phyloP scores from a whole-genome alignment of 2,797 vertebrate species.

The Distichodus sexfasciatus region DNA sequence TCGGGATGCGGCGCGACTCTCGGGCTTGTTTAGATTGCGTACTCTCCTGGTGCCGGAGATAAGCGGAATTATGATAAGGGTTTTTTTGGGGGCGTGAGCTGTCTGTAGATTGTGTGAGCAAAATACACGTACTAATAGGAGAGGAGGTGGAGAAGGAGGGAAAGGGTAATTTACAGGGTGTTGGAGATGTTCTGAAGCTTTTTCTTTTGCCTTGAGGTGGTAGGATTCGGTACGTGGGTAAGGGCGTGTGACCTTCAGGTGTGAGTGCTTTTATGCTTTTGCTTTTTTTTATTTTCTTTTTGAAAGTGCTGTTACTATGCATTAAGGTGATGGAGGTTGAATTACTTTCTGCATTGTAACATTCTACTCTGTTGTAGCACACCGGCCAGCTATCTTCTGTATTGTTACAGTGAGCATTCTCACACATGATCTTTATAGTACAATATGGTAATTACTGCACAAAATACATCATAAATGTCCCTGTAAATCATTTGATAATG shows the following conservation, averaged over 20 bases:
- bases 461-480: too few species aligned
- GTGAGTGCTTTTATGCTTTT: slow-evolving; percentile 1
- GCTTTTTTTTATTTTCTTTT: not conserved
- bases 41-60: slow-evolving; percentile 20
- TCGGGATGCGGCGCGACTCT: slow-evolving; percentile 4
- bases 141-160: not conserved
- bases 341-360: too few species aligned
- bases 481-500: too few species aligned
- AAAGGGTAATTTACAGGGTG: not conserved
- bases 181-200: not conserved
- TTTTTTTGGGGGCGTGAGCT: not conserved
- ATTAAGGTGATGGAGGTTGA: not conserved
- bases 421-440: too few species aligned
- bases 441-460: too few species aligned
- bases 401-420: too few species aligned
- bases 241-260: slow-evolving; percentile 22
- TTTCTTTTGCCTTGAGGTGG: not conserved
- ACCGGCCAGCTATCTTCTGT: too few species aligned
- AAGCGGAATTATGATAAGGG: slow-evolving; percentile 26
- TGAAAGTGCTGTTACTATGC: not conserved
- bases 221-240: not conserved
- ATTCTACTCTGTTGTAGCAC: too few species aligned
- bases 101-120: not conserved
- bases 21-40: slow-evolving; percentile 26
- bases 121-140: not conserved